These are phyloP conservation scores for Cavia porcellus DNA, from an alignment of 2,113 vertebrate genomes.

Conservation along the genomic window DNA sequence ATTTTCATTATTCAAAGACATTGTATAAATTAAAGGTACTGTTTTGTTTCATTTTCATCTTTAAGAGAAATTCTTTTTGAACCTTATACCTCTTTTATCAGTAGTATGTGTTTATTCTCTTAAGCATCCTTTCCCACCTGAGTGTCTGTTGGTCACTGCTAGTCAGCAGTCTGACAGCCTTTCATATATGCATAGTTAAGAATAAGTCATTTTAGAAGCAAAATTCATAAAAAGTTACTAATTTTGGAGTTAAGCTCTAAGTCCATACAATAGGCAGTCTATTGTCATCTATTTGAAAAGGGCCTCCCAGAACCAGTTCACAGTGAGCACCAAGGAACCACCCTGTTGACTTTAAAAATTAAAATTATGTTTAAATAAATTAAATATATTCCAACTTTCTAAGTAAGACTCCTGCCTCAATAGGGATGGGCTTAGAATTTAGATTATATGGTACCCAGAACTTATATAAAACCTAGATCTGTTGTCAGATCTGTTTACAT, in stretches of 20 bases:
- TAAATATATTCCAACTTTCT: not conserved
- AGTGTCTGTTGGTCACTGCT: not conserved
- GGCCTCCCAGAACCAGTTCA: not conserved
- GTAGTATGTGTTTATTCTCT: not conserved
- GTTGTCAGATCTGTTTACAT: not conserved
- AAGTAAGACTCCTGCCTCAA: not conserved
- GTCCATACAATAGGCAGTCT: not conserved
- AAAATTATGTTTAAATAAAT: conserved; percentile 1
- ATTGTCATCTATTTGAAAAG: conserved; percentile 33
- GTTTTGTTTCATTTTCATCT: conserved; percentile 24
- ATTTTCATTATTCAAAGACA: not conserved
- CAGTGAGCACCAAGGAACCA: not conserved
- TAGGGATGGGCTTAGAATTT: not conserved
- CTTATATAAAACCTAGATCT: not conserved
- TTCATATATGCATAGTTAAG: not conserved
- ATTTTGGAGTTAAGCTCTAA: not conserved
- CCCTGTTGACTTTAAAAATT: not conserved
- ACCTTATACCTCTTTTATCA: not conserved
- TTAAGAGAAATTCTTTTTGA: conserved; percentile 31
- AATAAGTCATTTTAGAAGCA: conserved; percentile 38
- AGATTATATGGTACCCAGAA: not conserved
- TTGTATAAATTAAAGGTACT: not conserved
- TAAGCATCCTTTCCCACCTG: not conserved
- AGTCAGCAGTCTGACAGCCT: not conserved
- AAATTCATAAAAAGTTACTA: not conserved